phyloP scores from a whole-genome alignment of 2,113 vertebrate species.

The Zapornia atra region DNA sequence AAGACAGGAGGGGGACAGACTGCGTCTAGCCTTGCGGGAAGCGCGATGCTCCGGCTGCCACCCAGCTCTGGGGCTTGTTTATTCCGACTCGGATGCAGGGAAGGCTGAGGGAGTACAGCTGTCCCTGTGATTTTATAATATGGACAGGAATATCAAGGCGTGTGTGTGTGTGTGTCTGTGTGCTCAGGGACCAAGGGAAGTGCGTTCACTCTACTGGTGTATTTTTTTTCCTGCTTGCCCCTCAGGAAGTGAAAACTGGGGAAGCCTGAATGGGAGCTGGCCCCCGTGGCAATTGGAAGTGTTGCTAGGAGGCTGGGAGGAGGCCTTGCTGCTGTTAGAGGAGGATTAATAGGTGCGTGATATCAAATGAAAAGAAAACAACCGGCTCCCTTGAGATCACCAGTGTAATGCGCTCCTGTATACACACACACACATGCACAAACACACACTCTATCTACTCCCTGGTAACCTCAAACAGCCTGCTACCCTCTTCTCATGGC shows the following conservation, averaged over 20 bases:
- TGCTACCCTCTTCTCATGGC: not conserved
- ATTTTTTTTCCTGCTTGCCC: not conserved
- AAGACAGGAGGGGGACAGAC: not conserved
- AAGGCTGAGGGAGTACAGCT: not conserved
- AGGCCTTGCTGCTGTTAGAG: constrained; percentile 60
- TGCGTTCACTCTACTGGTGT: not conserved
- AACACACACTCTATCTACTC: not conserved
- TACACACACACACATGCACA: not conserved
- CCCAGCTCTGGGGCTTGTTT: not conserved
- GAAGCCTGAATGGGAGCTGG: not conserved
- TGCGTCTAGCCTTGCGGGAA: not conserved
- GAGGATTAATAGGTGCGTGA: constrained; percentile 72
- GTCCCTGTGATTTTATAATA: not conserved
- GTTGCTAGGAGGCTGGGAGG: constrained; percentile 78
- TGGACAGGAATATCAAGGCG: not conserved
- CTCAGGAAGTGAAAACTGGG: constrained; percentile 4
- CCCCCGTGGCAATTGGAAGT: constrained; percentile 36
- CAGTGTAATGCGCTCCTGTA: not conserved
- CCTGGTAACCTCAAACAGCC: not conserved
- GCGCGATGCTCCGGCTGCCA: not conserved
- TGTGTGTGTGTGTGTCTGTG: not conserved
- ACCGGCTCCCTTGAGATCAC: constrained; percentile 44
- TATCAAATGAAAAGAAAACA: constrained; percentile 72
- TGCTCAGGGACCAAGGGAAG: not conserved
- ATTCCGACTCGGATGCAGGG: not conserved